phyloP scores from a whole-genome alignment of 2,797 vertebrate genomes.

The Chiroxiphia lanceolata region DNA sequence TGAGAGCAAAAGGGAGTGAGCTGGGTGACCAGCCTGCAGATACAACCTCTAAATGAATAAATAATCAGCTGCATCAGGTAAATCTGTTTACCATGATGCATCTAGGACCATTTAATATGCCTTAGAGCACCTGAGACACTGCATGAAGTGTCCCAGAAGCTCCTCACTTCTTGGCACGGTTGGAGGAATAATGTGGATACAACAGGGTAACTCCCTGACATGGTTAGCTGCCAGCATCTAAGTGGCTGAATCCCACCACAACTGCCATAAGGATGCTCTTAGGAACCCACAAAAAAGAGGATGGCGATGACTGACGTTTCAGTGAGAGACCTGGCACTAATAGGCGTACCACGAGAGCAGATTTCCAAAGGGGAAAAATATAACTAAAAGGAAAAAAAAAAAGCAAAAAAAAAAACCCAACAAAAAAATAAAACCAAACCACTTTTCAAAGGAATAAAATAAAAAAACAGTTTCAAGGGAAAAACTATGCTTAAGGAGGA shows the following conservation, averaged over 20 bases:
- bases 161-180: accelerated
- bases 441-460: background rate
- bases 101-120: background rate
- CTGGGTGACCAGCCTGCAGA: background rate
- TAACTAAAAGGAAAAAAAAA: background rate
- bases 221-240: background rate
- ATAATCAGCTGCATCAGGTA: background rate
- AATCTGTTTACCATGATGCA: background rate
- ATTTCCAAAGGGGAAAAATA: background rate
- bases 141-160: background rate
- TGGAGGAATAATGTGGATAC: background rate
- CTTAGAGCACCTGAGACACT: background rate
- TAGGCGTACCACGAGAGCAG: accelerated
- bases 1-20: background rate
- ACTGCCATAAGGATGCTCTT: background rate
- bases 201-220: background rate
- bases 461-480: background rate
- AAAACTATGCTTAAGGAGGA: accelerated
- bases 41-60: background rate
- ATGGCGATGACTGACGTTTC: background rate
- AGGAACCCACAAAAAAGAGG: background rate
- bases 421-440: no score
- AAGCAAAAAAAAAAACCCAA: background rate
- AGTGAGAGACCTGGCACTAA: background rate
- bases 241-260: slow-evolving; percentile 6